phyloP scores from a whole-genome alignment of 1,140 invertebrate species.

The Zaprionus africanus region DNA sequence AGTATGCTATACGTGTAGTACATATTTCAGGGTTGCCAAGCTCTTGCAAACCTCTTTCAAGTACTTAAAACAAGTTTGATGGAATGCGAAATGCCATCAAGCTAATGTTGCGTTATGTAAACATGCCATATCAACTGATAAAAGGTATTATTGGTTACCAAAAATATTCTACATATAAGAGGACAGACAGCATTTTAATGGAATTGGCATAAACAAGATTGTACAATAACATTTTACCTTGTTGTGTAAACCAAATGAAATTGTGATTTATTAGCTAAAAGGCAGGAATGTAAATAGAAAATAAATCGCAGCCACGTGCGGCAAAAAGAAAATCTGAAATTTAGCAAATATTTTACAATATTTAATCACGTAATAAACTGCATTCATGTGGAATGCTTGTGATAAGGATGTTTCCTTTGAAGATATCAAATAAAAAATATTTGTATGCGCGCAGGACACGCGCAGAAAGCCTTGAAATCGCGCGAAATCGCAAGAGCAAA shows the following conservation, averaged over 20 bases:
- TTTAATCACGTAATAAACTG: background rate
- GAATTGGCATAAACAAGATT: constrained; percentile 18
- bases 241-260: constrained; percentile 2
- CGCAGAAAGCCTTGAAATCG: constrained; percentile 35
- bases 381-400: background rate
- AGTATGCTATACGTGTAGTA: background rate
- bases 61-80: background rate
- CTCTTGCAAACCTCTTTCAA: constrained; percentile 1
- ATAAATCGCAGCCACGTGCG: background rate
- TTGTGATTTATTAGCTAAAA: constrained; percentile 14
- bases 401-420: background rate
- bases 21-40: constrained; percentile 26
- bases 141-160: background rate
- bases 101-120: background rate
- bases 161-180: background rate
- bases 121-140: constrained; percentile 1
- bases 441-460: background rate
- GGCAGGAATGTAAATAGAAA: background rate
- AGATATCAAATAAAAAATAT: background rate
- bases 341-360: background rate
- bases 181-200: background rate
- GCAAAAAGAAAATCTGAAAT: background rate
- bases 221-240: constrained; percentile 18
- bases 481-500: constrained; percentile 19
- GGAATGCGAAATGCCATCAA: background rate